Conservation (phyloP, 1,140 invertebrate species). For the Aphelinus certus region DNA sequence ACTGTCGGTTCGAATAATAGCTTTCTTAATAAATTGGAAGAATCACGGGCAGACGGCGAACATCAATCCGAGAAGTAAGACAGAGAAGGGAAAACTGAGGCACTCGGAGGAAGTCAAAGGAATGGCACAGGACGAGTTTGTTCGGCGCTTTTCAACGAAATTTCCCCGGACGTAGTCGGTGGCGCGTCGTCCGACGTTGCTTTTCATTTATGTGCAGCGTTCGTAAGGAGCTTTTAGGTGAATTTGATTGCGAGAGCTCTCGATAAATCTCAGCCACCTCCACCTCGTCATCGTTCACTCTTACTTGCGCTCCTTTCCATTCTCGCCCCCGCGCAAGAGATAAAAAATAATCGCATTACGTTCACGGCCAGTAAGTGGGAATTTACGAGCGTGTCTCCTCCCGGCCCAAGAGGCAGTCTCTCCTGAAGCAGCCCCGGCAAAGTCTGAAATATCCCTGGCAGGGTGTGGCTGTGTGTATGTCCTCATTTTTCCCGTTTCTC, state of each 20-base stretch:
- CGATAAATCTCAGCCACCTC: constrained; percentile 33
- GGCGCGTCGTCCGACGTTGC: constrained; percentile 7
- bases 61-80: too few species aligned
- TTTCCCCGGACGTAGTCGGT: background rate
- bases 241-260: constrained; percentile 27
- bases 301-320: background rate
- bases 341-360: constrained; percentile 41
- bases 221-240: constrained; percentile 37
- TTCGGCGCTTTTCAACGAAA: constrained; percentile 7
- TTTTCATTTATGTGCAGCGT: constrained; percentile 36
- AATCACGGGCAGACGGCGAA: too few species aligned
- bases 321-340: constrained; percentile 11
- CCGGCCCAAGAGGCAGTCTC: background rate
- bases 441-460: constrained; percentile 17
- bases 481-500: background rate
- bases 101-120: too few species aligned
- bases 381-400: constrained; percentile 27
- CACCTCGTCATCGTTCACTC: background rate
- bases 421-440: background rate
- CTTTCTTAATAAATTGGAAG: too few species aligned
- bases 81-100: too few species aligned
- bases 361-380: constrained; percentile 32
- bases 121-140: too few species aligned
- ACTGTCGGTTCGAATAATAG: too few species aligned
- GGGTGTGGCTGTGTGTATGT: background rate